Evolutionary conservation across 2,888 invertebrate species (phyloP), one percentile per base, ranked within the genome.

Genomic region (Rhamnusium bicolor): DNA sequence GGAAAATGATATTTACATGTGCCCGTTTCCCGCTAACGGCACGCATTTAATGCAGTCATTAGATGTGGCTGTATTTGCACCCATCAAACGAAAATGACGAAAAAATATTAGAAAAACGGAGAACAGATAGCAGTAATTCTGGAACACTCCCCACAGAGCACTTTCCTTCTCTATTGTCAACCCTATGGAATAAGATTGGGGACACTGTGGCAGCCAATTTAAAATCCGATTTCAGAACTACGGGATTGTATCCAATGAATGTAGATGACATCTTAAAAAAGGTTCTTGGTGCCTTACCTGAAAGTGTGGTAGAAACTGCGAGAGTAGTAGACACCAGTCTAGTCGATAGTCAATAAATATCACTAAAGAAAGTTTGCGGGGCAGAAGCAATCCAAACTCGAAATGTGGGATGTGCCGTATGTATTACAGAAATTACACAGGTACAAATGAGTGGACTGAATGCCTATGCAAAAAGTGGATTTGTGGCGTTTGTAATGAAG

Each of bases 51-150:
- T 24, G 24, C 24, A 24, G 24, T 6, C 46, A 46, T n/a, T 46
- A 46, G 62, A 40, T 46, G 62, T 21, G 18, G 46, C 62, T 62
- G 47, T 40, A 18, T 62, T 62, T 19, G 62, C 62, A 16, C 62
- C 19, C 14, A 16, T 63, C 12, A 51, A 63, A 24, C 6, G 24
- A 24, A 24, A 24, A 24, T 24, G 24, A 6, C 6, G 24, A 63
- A 19, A n/a, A 63, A 63, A 63, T 63, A 47, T 63, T 63, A 27
- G 63, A 63, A 46, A 63, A 49, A 21, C 47, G 63, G 49, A 12
- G 21, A 49, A 63, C 19, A 14, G 63, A 21, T 10, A 67, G 46
- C 32, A 53, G 54, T 21, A 51, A 51, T 51, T 54, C 12, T 10
- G 32, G 66, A 7, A 54, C 18, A 14, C 7, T 67, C n/a, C 54